Percentiles rank a stretch among this genome's conserved stretches.
These are phyloP conservation scores for Mareca penelope DNA, from an alignment of 2,797 vertebrate genomes.

Conservation along the genomic window DNA sequence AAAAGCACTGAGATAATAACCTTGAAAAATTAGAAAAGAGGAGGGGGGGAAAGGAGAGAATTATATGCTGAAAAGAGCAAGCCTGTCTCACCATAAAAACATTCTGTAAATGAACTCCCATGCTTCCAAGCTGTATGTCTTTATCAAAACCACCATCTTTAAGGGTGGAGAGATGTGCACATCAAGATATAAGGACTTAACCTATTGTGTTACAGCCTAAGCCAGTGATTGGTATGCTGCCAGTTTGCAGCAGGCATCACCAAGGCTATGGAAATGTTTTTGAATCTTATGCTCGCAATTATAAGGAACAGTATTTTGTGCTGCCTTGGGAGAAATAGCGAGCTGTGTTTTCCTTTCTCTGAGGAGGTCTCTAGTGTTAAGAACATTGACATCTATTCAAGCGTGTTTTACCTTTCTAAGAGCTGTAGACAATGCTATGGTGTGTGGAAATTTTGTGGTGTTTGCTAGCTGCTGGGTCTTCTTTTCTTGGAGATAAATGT, in stretches of 20 bases:
- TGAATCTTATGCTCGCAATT: background rate
- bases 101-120: background rate
- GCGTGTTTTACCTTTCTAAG: background rate
- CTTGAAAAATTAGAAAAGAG: conserved; percentile 20
- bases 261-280: conserved; percentile 2
- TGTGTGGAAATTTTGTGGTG: background rate
- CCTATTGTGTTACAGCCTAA: background rate
- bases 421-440: background rate
- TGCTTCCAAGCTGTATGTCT: background rate
- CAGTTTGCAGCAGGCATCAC: background rate
- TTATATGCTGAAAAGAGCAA: background rate
- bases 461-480: background rate
- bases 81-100: background rate
- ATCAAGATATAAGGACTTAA: background rate
- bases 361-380: background rate
- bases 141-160: background rate
- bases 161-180: background rate
- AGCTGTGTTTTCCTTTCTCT: background rate
- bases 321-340: background rate
- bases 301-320: background rate
- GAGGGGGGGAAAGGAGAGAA: fast-evolving
- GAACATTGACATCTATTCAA: background rate
- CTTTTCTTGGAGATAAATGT: conserved; percentile 3
- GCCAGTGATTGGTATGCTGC: background rate
- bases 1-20: conserved; percentile 54